Conservation (phyloP, 1,140 invertebrate species). For the Eriocheir sinensis region DNA sequence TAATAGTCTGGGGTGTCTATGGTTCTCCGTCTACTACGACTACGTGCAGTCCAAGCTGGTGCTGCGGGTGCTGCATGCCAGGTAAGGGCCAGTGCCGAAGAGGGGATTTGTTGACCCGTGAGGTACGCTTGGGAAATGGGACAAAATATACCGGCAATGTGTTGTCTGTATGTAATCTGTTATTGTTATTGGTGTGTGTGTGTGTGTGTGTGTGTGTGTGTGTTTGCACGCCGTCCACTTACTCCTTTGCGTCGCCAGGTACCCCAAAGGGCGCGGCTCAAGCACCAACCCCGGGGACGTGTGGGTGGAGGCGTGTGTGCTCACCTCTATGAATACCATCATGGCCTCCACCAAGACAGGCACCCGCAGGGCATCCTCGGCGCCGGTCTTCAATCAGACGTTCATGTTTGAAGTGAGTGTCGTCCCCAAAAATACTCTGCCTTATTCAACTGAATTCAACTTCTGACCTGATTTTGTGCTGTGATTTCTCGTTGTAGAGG, state of each 20-base stretch:
- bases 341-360: slow-evolving; percentile 64
- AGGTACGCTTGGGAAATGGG: neutral
- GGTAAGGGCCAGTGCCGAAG: slow-evolving; percentile 20
- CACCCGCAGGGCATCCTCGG: slow-evolving; percentile 59
- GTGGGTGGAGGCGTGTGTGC: slow-evolving; percentile 71
- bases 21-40: slow-evolving; percentile 67
- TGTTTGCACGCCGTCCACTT: neutral
- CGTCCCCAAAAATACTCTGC: no score
- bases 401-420: slow-evolving; percentile 67
- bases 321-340: slow-evolving; percentile 67
- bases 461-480: no score
- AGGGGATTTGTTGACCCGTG: neutral
- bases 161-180: neutral
- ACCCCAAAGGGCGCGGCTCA: slow-evolving; percentile 66
- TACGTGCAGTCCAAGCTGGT: slow-evolving; percentile 42
- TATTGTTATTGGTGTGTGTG: neutral
- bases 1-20: slow-evolving; percentile 57
- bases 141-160: neutral
- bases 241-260: slow-evolving; percentile 24
- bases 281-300: slow-evolving; percentile 67
- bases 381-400: slow-evolving; percentile 75
- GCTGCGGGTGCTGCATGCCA: slow-evolving; percentile 59
- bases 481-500: no score
- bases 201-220: neutral
- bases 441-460: no score